Percentiles rank a stretch among this genome's conserved stretches.
Conservation (phyloP, 2,888 invertebrate species). For the Spialia ferax region DNA sequence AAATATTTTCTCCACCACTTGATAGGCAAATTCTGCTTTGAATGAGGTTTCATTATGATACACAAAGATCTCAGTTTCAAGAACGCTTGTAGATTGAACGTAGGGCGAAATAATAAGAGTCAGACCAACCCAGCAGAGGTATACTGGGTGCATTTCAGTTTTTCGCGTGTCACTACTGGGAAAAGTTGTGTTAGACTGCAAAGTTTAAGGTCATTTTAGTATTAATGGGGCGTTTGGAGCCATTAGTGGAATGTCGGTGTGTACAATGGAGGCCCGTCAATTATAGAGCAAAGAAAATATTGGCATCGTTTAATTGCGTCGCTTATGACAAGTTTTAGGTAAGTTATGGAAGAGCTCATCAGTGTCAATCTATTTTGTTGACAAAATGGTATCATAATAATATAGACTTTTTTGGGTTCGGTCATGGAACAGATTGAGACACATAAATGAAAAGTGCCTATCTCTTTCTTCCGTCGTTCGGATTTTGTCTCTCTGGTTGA, state of each 20-base stretch:
- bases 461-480: no score
- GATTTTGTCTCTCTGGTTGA: no score
- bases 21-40: constrained; percentile 67
- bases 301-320: constrained; percentile 65
- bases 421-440: background rate
- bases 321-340: constrained; percentile 50
- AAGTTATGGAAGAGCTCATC: constrained; percentile 37
- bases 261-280: constrained; percentile 74
- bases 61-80: constrained; percentile 63
- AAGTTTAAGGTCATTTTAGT: constrained; percentile 58
- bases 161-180: constrained; percentile 50
- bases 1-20: constrained; percentile 73
- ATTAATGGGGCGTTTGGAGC: constrained; percentile 58
- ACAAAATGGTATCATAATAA: constrained; percentile 6
- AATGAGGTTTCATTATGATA: constrained; percentile 63
- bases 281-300: constrained; percentile 75
- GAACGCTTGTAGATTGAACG: constrained; percentile 50
- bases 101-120: constrained; percentile 50
- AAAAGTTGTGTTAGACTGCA: constrained; percentile 54
- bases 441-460: no score
- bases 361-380: constrained; percentile 16
- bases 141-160: constrained; percentile 55
- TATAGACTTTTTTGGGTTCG: background rate
- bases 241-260: constrained; percentile 71
- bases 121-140: constrained; percentile 49